Percentiles rank a stretch among this genome's conserved stretches.
Conservation (phyloP, 2,888 invertebrate species). For the Caenorhabditis imperialis region DNA sequence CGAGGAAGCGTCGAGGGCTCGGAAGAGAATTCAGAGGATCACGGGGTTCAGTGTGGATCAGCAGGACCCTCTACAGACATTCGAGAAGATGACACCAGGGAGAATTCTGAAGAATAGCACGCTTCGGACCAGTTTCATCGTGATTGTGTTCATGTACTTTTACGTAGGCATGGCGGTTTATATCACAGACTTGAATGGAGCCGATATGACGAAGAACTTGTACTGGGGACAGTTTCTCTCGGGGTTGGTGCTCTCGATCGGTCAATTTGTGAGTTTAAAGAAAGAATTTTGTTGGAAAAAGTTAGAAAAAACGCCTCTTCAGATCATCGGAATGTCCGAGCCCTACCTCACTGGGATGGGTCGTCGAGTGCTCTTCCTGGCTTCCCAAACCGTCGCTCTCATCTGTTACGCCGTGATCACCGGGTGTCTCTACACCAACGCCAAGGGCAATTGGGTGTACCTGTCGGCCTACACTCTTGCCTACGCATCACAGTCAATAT, state of each 20-base stretch:
- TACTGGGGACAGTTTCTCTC: conserved; percentile 51
- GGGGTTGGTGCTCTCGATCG: conserved; percentile 33
- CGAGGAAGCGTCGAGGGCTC: conserved; percentile 18
- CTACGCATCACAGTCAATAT: conserved; percentile 49
- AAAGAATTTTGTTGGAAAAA: too few relatives aligned
- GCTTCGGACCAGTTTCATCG: conserved; percentile 24
- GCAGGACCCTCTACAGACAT: conserved; percentile 4
- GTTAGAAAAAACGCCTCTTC: background rate
- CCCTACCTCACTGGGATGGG: conserved; percentile 39
- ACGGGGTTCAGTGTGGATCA: background rate
- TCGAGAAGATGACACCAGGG: conserved; percentile 24
- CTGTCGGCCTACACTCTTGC: conserved; percentile 29
- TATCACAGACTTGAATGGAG: conserved; percentile 53
- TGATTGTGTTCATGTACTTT: conserved; percentile 45
- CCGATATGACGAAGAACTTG: conserved; percentile 50
- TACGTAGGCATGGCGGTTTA: conserved; percentile 49
- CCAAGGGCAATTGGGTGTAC: conserved; percentile 25
- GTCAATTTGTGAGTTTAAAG: conserved; percentile 26
- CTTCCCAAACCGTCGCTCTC: conserved; percentile 39
- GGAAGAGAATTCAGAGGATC: conserved; percentile 21
- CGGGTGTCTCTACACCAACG: conserved; percentile 14
- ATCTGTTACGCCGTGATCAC: conserved; percentile 35
- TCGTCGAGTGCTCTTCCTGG: conserved; percentile 43
- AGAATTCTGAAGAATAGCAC: conserved; percentile 11
- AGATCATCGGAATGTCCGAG: conserved; percentile 46